Evolutionary conservation across 2,888 invertebrate genomes (phyloP).

Genomic region (Eristalis intricaria): DNA sequence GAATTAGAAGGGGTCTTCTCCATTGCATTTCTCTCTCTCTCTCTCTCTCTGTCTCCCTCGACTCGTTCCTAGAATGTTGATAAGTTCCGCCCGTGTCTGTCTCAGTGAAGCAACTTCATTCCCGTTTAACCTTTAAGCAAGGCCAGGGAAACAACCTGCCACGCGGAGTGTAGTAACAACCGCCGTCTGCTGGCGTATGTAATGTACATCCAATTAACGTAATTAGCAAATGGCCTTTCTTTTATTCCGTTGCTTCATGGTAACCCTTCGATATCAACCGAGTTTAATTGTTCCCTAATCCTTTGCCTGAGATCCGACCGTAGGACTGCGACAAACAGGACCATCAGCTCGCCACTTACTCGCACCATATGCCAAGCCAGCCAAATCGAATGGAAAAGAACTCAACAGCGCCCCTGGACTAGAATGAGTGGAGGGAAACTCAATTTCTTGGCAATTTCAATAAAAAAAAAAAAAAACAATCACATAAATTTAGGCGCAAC

Average conservation of each 20-base stretch:
- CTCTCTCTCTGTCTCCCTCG: background rate
- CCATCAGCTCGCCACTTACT: background rate
- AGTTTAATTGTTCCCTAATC: background rate
- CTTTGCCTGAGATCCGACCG: background rate
- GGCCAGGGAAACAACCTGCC: background rate
- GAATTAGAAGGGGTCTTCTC: too few species aligned
- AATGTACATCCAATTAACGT: background rate
- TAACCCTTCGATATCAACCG: background rate
- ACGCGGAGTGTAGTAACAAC: background rate
- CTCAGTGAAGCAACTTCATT: background rate
- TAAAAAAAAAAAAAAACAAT: background rate
- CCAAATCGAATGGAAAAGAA: background rate
- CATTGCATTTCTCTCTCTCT: too few species aligned
- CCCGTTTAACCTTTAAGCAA: background rate
- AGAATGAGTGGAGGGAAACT: background rate
- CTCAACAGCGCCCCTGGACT: too few species aligned
- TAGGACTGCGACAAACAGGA: background rate
- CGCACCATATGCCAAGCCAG: background rate
- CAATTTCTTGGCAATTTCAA: slow-evolving; percentile 6
- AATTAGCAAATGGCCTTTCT: background rate
- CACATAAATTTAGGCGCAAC: background rate
- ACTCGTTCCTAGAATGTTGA: background rate
- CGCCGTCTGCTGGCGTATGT: background rate
- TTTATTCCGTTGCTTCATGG: background rate
- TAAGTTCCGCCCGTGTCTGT: background rate